Evolutionary conservation across 35 echinoderm and acorn worm genomes (phyloP).

Genomic region (Heliocidaris tuberculata): DNA sequence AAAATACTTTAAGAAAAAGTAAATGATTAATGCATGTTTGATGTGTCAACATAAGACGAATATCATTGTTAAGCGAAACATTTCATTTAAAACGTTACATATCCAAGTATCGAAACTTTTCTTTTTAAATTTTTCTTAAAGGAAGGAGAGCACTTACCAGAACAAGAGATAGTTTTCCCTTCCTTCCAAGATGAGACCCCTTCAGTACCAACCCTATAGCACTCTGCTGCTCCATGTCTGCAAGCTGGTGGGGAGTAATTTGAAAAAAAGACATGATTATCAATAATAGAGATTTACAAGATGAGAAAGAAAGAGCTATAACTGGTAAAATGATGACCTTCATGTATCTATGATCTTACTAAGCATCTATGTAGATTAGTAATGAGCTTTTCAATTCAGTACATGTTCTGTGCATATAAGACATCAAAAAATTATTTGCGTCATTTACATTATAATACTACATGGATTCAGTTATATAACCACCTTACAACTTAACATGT

Average conservation of each 20-base stretch:
- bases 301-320: neutral
- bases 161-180: slow-evolving; percentile 44
- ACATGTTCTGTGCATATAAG: too few species aligned
- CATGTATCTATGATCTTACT: too few species aligned
- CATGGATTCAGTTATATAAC: too few species aligned
- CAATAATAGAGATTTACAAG: neutral
- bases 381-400: too few species aligned
- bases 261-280: neutral
- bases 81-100: neutral
- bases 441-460: too few species aligned
- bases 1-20: neutral
- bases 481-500: too few species aligned
- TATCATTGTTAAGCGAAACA: neutral
- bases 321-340: neutral
- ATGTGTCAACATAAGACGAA: neutral
- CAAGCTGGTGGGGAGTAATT: neutral
- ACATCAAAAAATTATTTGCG: too few species aligned
- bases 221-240: slow-evolving; percentile 19
- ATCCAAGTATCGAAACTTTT: neutral
- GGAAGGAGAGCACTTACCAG: neutral
- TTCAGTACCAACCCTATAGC: slow-evolving; percentile 31
- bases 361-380: too few species aligned
- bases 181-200: slow-evolving; percentile 33
- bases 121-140: neutral
- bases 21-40: neutral